Evolutionary conservation across 64 coral and sea anemone species (phyloP).

Genomic region (Montipora capricornis): DNA sequence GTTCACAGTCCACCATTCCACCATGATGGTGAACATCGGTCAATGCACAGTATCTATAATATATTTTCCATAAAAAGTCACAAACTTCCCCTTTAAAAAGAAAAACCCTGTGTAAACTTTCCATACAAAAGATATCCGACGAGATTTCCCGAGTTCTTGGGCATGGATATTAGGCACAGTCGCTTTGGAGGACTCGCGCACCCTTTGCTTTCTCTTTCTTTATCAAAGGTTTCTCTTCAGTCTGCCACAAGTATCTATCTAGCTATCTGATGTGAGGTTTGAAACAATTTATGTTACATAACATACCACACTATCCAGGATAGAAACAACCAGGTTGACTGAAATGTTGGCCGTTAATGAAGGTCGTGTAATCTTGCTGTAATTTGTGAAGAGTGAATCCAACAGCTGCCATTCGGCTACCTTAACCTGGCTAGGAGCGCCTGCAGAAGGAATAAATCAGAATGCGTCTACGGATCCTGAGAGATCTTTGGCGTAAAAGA

Average conservation of each 20-base stretch:
- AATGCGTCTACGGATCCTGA: too few species aligned
- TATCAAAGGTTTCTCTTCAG: not conserved
- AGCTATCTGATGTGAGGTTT: not conserved
- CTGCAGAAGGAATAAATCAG: not conserved
- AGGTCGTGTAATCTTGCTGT: slow-evolving; percentile 37
- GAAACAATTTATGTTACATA: not conserved
- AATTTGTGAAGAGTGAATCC: slow-evolving; percentile 32
- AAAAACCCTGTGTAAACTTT: too few species aligned
- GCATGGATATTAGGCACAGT: too few species aligned
- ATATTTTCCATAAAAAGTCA: too few species aligned
- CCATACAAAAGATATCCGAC: too few species aligned
- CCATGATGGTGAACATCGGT: too few species aligned
- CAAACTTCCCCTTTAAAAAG: too few species aligned
- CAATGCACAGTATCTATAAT: too few species aligned
- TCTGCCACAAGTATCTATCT: not conserved
- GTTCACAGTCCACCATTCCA: too few species aligned
- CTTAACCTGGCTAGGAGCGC: not conserved
- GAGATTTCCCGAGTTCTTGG: too few species aligned
- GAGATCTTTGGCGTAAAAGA: too few species aligned
- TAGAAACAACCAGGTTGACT: slow-evolving; percentile 50
- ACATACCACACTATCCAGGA: slow-evolving; percentile 69
- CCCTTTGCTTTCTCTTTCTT: not conserved
- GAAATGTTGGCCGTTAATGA: slow-evolving; percentile 18
- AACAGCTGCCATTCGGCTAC: slow-evolving; percentile 4
- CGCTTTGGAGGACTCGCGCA: too few species aligned